Conservation (phyloP, 1,140 invertebrate species). For the Camponotus pennsylvanicus region DNA sequence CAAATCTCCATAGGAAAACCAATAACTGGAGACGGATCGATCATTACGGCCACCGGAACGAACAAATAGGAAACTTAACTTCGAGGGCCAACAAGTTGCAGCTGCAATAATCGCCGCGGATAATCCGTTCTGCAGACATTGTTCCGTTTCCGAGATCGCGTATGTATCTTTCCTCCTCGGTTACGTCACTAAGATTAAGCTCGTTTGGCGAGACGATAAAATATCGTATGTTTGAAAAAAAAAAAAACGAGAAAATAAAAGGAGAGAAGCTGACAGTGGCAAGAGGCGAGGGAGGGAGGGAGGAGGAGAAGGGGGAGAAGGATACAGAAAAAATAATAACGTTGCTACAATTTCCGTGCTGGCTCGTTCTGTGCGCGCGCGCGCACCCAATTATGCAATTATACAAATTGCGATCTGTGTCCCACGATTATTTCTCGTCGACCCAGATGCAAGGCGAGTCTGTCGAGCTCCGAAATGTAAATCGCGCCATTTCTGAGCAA, state of each 20-base stretch:
- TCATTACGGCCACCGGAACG: conserved; percentile 31
- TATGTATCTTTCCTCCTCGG: neutral
- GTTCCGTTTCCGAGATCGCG: conserved; percentile 28
- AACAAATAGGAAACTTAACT: conserved; percentile 46
- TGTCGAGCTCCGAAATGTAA: neutral
- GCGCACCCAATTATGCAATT: conserved; percentile 47
- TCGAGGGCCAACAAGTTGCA: conserved; percentile 43
- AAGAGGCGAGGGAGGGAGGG: neutral
- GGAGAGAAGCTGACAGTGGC: neutral
- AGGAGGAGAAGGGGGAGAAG: no score
- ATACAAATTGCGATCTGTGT: conserved; percentile 56
- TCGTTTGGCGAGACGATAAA: neutral
- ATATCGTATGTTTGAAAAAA: neutral
- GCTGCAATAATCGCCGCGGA: conserved; percentile 18
- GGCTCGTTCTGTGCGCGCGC: conserved; percentile 7
- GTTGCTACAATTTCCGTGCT: conserved; percentile 24
- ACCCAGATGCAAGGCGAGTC: conserved; percentile 29
- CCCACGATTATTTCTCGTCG: conserved; percentile 50
- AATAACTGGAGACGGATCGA: conserved; percentile 47
- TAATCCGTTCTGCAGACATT: conserved; percentile 37
- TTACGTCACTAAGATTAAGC: neutral
- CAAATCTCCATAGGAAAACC: conserved; percentile 52
- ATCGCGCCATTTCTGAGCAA: neutral
- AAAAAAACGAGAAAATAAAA: neutral
- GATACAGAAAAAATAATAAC: conserved; percentile 33